A percentile compares a stretch with the other conserved stretches of the same genome.
Evolutionary conservation across 2,888 invertebrate genomes (phyloP).

Genomic region (Agrochola macilenta): DNA sequence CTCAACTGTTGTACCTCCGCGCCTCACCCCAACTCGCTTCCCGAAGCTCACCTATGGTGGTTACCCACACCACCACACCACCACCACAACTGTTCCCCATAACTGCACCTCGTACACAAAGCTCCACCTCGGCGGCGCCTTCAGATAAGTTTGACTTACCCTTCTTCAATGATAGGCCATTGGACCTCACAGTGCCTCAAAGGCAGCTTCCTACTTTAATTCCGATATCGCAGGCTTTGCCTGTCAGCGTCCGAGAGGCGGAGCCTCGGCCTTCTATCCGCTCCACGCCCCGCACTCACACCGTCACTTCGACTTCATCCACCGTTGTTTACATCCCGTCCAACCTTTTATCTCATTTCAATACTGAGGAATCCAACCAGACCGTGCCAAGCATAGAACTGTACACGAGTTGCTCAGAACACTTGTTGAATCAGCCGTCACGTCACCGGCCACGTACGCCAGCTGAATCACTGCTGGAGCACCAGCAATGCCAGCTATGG

Average conservation of each 20-base stretch:
- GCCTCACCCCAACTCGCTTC: neutral
- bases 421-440: neutral
- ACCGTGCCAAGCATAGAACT: neutral
- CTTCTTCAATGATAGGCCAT: too few species aligned
- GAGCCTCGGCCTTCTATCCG: too few species aligned
- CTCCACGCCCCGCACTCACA: neutral
- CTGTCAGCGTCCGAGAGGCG: too few species aligned
- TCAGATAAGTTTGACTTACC: neutral
- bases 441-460: neutral
- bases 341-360: rapidly evolving
- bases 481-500: neutral
- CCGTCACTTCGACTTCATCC: neutral
- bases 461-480: neutral
- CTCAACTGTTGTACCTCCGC: neutral
- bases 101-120: neutral
- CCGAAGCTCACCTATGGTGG: neutral
- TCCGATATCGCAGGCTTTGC: neutral
- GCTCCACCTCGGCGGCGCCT: too few species aligned
- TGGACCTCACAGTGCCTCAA: neutral
- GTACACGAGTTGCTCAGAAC: neutral
- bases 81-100: neutral
- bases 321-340: rapidly evolving
- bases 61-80: neutral
- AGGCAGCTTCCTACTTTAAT: neutral
- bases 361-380: neutral